Base-by-base conservation (phyloP, 1,140 invertebrate genomes). In the Nomia melanderi region DNA sequence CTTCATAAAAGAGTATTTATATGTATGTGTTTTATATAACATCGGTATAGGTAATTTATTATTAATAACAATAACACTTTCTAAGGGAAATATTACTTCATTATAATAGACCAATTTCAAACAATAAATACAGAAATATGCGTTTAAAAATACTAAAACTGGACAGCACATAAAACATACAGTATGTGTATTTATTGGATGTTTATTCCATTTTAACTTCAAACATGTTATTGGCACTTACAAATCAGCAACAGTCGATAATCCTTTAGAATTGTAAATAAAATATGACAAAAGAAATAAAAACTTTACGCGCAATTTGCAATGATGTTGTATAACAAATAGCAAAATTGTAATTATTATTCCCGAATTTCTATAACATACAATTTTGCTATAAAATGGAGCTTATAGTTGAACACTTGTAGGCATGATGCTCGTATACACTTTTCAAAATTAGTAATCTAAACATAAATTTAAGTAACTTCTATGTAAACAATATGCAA, bases 21-120 rank as follows among this genome's bases (percentile, higher is more conserved):
- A 78, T 72, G 44, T 84, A 78, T 76, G 66, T 85, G 80, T 86
- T 87, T 86, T 88, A 56, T 85, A 85, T 79, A 67, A 78, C 29
- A 62, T 83, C 67, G 44, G 63, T 20, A 72, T 82, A 83, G 83
- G 69, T 81, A 81, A 87, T 66, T 86, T 87, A 86, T 79, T 72
- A 82, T 71, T 79, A 74, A 60, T 73, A 70, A 25, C 12, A 29
- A 59, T 71, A 70, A 63, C 59, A 65, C 27, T 25, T 69, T 77
- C 12, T 77, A 77, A 81, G 78, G 33, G 41, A 50, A 71, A 47
- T n/a, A 82, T 65, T 69, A 65, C 31, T 78, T 63, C 47, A 77
- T 78, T 78, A 54, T 56, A 14, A 27, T n/a, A 63, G 20, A 29
- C 78, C 59, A 59, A 71, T 78, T 59, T 74, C 36, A 78, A 66